phyloP scores from a whole-genome alignment of 2,888 invertebrate genomes.

The Morinoia aosen region DNA sequence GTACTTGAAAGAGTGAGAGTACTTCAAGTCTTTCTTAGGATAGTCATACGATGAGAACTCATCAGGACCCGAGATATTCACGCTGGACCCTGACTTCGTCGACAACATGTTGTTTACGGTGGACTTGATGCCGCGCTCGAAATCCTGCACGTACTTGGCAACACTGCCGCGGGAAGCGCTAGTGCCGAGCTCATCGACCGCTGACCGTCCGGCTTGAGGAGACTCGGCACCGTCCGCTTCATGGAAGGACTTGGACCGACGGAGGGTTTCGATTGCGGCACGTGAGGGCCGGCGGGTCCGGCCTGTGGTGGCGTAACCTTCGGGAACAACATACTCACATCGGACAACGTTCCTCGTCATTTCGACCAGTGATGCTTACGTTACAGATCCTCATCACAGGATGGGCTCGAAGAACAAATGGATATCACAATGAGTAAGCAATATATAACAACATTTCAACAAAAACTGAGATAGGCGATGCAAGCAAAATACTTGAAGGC shows the following conservation, averaged over 20 bases:
- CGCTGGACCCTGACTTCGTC: constrained; percentile 49
- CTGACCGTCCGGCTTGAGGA: background rate
- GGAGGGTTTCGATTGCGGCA: constrained; percentile 35
- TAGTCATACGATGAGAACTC: background rate
- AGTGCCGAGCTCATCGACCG: background rate
- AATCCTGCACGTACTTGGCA: constrained; percentile 64
- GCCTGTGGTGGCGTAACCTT: constrained; percentile 66
- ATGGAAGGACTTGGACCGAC: constrained; percentile 56
- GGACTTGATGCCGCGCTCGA: constrained; percentile 65
- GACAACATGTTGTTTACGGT: constrained; percentile 66
- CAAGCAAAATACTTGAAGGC: no score
- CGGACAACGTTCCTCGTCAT: no score
- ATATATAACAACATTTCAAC: no score
- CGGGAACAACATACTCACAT: constrained; percentile 8
- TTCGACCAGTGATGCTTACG: no score
- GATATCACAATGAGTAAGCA: no score
- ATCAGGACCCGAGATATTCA: background rate
- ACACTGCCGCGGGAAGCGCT: constrained; percentile 58
- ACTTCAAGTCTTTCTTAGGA: constrained; percentile 39
- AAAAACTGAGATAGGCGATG: no score
- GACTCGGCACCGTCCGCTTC: background rate
- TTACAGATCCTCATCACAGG: no score
- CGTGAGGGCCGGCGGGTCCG: constrained; percentile 47
- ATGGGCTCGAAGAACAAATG: no score
- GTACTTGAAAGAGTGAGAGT: constrained; percentile 53